Conservation (phyloP, 2,888 invertebrate species). For the Eristalinus sepulchralis region DNA sequence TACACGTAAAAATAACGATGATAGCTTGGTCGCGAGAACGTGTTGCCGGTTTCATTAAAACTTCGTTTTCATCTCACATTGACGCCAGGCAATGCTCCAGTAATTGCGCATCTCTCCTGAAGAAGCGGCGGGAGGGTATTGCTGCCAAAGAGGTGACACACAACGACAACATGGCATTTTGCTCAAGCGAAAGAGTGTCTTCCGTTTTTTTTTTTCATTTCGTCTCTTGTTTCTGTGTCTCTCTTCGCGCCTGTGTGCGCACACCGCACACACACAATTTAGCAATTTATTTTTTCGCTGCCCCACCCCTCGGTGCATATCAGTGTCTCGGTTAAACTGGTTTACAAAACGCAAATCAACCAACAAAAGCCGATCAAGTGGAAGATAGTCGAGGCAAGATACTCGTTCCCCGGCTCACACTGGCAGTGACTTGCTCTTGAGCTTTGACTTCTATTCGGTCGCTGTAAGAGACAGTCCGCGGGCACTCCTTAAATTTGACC, state of each 20-base stretch:
- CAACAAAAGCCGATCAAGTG: conserved; percentile 63
- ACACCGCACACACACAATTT: conserved; percentile 32
- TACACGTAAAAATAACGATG: not conserved
- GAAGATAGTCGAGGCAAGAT: conserved; percentile 25
- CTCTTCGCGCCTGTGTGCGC: conserved; percentile 21
- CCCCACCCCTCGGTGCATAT: conserved; percentile 34
- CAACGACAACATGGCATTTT: conserved; percentile 47
- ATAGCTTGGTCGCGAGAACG: not conserved
- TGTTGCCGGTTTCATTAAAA: conserved; percentile 24
- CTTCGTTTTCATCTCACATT: conserved; percentile 62
- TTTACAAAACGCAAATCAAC: conserved; percentile 64
- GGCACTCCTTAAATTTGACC: conserved; percentile 25
- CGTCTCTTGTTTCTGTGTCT: not conserved
- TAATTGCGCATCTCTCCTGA: conserved; percentile 55
- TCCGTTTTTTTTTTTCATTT: not conserved
- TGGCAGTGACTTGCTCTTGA: conserved; percentile 44
- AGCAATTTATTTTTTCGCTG: conserved; percentile 55
- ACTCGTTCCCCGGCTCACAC: not conserved
- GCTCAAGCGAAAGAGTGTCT: not conserved
- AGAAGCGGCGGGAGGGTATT: not conserved
- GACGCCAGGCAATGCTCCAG: conserved; percentile 61
- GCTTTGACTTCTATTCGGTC: conserved; percentile 46
- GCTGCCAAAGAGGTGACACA: conserved; percentile 20
- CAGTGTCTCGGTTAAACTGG: conserved; percentile 51
- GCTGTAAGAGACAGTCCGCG: conserved; percentile 32